Evolutionary conservation across 2,797 vertebrate genomes (phyloP).

Genomic region (Hydrophis major): DNA sequence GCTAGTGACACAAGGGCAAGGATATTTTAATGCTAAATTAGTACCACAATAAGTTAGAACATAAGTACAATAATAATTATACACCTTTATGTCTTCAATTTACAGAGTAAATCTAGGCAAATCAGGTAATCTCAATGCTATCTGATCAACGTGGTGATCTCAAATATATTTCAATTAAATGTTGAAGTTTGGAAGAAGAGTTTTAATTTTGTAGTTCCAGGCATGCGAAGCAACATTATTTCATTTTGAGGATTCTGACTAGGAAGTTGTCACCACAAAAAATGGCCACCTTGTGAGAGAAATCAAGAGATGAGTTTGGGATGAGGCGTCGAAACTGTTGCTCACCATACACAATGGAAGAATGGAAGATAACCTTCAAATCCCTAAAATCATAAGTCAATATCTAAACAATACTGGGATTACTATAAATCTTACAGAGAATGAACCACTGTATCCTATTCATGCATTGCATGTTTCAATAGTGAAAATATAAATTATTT

Average conservation of each 20-base stretch:
- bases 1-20: constrained; percentile 19
- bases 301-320: not conserved
- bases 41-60: constrained; percentile 17
- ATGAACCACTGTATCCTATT: not conserved
- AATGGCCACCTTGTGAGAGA: not conserved
- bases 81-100: not conserved
- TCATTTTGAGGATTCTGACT: not conserved
- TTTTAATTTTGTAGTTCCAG: not conserved
- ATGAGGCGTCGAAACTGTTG: not conserved
- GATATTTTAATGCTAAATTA: constrained; percentile 30
- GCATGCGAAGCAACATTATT: not conserved
- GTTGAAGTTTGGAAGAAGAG: not conserved
- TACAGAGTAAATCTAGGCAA: not conserved
- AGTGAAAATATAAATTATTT: not conserved
- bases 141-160: not conserved
- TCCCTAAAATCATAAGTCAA: not conserved
- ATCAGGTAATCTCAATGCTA: not conserved
- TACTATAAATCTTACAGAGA: not conserved
- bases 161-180: not conserved
- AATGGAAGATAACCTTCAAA: not conserved
- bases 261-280: not conserved
- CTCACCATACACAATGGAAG: not conserved
- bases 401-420: not conserved
- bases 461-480: not conserved
- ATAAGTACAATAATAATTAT: not conserved